Evolutionary conservation across 2,113 vertebrate genomes (phyloP).

Genomic region (Ginglymostoma cirratum): DNA sequence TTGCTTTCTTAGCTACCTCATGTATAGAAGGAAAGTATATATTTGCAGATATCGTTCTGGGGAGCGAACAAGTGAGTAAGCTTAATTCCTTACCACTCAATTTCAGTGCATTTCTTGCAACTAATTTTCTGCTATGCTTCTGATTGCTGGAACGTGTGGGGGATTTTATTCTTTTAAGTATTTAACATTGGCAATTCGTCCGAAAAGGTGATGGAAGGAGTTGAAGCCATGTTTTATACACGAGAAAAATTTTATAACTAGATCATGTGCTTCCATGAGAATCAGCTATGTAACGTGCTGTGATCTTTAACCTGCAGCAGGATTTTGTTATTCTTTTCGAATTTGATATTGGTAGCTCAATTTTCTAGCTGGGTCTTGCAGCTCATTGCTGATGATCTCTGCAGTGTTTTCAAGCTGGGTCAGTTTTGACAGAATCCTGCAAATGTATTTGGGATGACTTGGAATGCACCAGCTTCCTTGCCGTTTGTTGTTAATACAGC

Average conservation of each 20-base stretch:
- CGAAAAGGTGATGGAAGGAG: too few species aligned
- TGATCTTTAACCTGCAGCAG: background rate
- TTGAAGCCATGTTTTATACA: background rate
- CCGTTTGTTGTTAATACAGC: too few species aligned
- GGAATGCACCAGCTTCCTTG: background rate
- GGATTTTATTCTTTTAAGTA: background rate
- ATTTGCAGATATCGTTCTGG: conserved; percentile 88
- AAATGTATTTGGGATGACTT: background rate
- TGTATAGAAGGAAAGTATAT: conserved; percentile 63
- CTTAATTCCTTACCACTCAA: background rate
- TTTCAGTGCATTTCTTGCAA: background rate
- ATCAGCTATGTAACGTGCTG: too few species aligned
- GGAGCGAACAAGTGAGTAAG: conserved; percentile 78
- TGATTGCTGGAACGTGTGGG: background rate
- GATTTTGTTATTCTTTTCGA: background rate
- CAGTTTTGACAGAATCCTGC: background rate
- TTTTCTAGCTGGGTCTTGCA: background rate
- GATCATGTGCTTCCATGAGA: background rate
- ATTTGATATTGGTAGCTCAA: background rate
- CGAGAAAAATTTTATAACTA: background rate
- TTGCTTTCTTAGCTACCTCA: conserved; percentile 48
- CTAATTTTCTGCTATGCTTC: background rate
- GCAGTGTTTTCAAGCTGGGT: background rate
- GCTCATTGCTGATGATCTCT: background rate
- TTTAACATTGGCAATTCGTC: background rate